A percentile compares a stretch with the other conserved stretches of the same genome.
phyloP scores from a whole-genome alignment of 2,113 vertebrate species.

The Triplophysa tibetana region DNA sequence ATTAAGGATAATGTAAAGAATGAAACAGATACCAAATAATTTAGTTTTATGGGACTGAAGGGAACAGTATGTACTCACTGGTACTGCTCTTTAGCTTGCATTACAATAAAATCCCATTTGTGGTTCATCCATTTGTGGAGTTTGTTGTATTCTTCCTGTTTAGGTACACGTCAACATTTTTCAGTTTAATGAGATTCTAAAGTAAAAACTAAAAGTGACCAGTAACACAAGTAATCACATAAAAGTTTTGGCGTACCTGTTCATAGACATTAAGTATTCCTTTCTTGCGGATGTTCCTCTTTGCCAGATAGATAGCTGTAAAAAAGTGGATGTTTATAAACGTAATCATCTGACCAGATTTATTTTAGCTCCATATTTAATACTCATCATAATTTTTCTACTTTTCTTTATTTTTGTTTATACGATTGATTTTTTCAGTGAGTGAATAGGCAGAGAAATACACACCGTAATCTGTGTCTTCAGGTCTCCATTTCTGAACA shows the following conservation, averaged over 20 bases:
- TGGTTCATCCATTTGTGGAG: slow-evolving; percentile 92
- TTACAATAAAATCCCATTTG: slow-evolving; percentile 97
- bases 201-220: neutral
- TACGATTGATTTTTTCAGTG: no score
- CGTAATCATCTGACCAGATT: neutral
- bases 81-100: slow-evolving; percentile 94
- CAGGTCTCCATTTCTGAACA: slow-evolving; percentile 84
- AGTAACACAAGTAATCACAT: neutral
- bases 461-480: slow-evolving; percentile 92
- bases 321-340: neutral
- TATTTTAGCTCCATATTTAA: neutral
- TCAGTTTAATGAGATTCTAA: neutral
- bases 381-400: neutral
- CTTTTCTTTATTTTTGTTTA: neutral
- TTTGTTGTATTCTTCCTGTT: slow-evolving; percentile 87
- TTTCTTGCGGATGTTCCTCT: slow-evolving; percentile 96
- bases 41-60: neutral
- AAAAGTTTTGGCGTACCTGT: slow-evolving; percentile 76
- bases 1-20: neutral
- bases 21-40: neutral
- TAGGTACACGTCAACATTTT: slow-evolving; percentile 49
- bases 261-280: slow-evolving; percentile 89
- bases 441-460: neutral
- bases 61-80: slow-evolving; percentile 75
- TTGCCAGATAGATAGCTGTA: slow-evolving; percentile 89